Percentiles rank a stretch among this genome's conserved stretches.
phyloP scores from a whole-genome alignment of 2,797 vertebrate species.

The Brachyrhaphis roseni region DNA sequence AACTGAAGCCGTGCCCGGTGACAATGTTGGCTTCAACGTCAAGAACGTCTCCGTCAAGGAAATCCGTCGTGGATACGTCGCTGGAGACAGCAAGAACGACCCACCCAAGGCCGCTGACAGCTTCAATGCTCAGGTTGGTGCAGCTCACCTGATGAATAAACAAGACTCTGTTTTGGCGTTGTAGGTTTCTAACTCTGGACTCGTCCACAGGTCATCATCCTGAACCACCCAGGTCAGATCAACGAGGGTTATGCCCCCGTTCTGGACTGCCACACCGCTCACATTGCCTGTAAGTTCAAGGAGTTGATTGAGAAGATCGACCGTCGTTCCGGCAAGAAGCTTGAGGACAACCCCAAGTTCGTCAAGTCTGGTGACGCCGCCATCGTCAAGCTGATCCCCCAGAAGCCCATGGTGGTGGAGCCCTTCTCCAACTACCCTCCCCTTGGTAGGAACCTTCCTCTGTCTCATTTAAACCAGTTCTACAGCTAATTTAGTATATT shows the following conservation, averaged over 20 bases:
- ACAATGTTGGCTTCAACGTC: constrained; percentile 86
- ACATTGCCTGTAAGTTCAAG: constrained; percentile 85
- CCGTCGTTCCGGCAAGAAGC: constrained; percentile 85
- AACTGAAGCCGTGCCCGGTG: constrained; percentile 79
- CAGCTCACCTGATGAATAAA: neutral
- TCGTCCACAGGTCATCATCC: constrained; percentile 80
- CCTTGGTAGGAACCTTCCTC: constrained; percentile 65
- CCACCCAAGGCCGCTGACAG: constrained; percentile 73
- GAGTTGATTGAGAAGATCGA: constrained; percentile 88
- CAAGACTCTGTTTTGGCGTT: neutral
- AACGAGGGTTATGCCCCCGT: constrained; percentile 81
- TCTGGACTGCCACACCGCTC: constrained; percentile 84
- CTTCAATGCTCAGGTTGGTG: constrained; percentile 81
- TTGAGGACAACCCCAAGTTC: constrained; percentile 80
- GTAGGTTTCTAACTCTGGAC: neutral
- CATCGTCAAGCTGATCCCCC: constrained; percentile 77
- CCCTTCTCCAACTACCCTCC: constrained; percentile 78
- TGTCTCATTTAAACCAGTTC: neutral
- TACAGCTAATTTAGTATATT: neutral
- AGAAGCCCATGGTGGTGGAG: constrained; percentile 84
- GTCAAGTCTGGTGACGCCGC: constrained; percentile 82
- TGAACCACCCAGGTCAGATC: constrained; percentile 86
- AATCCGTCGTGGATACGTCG: constrained; percentile 81
- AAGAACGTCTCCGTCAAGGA: constrained; percentile 88
- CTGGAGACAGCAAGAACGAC: constrained; percentile 85